These are phyloP conservation scores for Dipodomys merriami DNA, from an alignment of 2,113 vertebrate genomes.

Conservation along the genomic window DNA sequence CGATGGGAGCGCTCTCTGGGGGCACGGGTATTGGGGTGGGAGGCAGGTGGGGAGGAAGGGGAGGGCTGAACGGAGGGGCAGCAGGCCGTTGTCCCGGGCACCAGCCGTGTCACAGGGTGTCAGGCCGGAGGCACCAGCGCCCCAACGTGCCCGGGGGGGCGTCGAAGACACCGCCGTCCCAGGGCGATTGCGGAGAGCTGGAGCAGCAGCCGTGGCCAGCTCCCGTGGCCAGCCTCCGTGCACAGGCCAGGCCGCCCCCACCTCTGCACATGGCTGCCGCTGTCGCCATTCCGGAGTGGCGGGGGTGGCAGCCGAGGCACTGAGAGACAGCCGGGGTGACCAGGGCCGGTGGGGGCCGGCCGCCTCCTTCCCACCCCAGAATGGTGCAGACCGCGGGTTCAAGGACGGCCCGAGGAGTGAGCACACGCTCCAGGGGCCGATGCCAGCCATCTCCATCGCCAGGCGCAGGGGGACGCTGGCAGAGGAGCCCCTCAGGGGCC, in stretches of 20 bases:
- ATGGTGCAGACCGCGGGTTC: rapidly evolving
- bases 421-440: too few relatives aligned
- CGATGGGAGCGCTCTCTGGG: not conserved
- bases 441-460: too few relatives aligned
- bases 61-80: too few relatives aligned
- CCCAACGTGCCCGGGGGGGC: rapidly evolving
- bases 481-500: not conserved
- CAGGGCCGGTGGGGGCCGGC: not conserved
- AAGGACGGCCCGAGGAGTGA: not conserved
- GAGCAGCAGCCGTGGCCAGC: rapidly evolving
- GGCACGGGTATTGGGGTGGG: not conserved
- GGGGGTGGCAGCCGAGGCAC: not conserved
- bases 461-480: too few relatives aligned
- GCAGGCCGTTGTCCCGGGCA: too few relatives aligned
- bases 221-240: not conserved
- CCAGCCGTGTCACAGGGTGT: not conserved
- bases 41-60: too few relatives aligned
- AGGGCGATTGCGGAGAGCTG: rapidly evolving
- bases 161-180: rapidly evolving
- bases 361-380: not conserved
- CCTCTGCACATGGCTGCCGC: not conserved
- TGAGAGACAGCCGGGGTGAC: not conserved
- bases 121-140: not conserved
- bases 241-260: too few relatives aligned
- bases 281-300: not conserved